Evolutionary conservation across 2,888 invertebrate species (phyloP).

Genomic region (Agrochola lychnidis): DNA sequence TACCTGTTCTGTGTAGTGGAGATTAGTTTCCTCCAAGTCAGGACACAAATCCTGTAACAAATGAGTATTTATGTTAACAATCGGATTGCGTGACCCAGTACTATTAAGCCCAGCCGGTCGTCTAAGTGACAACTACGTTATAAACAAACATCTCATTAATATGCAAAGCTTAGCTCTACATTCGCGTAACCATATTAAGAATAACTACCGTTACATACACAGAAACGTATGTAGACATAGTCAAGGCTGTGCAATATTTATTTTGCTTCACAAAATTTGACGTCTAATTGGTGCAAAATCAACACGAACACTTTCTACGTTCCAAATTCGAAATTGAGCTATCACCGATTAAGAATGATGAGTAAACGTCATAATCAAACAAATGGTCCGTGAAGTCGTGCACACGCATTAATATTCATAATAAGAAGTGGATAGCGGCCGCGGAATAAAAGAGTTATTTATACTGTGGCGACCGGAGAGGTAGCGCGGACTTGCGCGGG

Average conservation of each 20-base stretch:
- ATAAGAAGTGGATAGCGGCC: slow-evolving; percentile 28
- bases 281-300: slow-evolving; percentile 70
- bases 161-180: slow-evolving; percentile 59
- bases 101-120: slow-evolving; percentile 3
- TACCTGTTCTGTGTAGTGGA: slow-evolving; percentile 66
- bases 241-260: slow-evolving; percentile 66
- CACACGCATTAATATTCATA: slow-evolving; percentile 65
- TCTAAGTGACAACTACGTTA: slow-evolving; percentile 32
- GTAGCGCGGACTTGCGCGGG: neutral
- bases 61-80: slow-evolving; percentile 56
- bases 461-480: slow-evolving; percentile 19
- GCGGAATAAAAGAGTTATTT: slow-evolving; percentile 47
- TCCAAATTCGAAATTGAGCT: slow-evolving; percentile 74
- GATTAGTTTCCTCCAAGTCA: slow-evolving; percentile 62
- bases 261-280: slow-evolving; percentile 55
- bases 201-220: slow-evolving; percentile 58
- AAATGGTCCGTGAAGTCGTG: slow-evolving; percentile 66
- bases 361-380: slow-evolving; percentile 68
- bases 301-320: slow-evolving; percentile 80
- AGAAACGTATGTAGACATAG: slow-evolving; percentile 48
- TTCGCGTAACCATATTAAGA: slow-evolving; percentile 59
- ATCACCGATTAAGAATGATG: slow-evolving; percentile 64
- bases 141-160: slow-evolving; percentile 58
- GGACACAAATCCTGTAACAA: slow-evolving; percentile 76
- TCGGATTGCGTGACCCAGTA: slow-evolving; percentile 51